Conservation (phyloP, 2,113 vertebrate genomes). For the Phyllopteryx taeniolatus region DNA sequence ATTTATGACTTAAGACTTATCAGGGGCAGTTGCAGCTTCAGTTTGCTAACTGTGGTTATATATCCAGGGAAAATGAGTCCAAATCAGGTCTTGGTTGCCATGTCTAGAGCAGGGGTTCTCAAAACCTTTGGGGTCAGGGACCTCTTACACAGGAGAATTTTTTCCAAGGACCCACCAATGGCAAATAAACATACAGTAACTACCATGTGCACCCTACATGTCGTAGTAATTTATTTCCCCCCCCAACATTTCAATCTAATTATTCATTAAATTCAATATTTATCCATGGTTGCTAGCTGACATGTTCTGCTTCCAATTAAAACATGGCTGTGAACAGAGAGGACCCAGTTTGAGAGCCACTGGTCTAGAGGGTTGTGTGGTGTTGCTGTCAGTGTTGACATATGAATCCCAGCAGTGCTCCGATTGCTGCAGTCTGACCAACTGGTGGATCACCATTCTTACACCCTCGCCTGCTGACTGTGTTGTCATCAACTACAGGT, state of each 20-base stretch:
- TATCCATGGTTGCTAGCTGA: neutral
- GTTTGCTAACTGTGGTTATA: neutral
- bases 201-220: too few species aligned
- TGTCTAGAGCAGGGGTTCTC: neutral
- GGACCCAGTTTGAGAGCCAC: neutral
- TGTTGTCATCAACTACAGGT: conserved; percentile 24
- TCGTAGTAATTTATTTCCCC: neutral
- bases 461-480: conserved; percentile 11
- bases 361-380: neutral
- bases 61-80: neutral
- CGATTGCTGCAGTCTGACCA: conserved; percentile 26
- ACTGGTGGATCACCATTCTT: conserved; percentile 13
- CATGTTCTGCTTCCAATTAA: neutral
- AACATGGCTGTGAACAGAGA: neutral
- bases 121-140: neutral
- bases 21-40: too few species aligned
- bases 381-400: conserved; percentile 20
- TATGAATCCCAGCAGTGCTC: conserved; percentile 31
- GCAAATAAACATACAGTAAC: too few species aligned
- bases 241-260: neutral
- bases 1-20: too few species aligned
- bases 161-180: too few species aligned
- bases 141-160: neutral
- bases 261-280: neutral
- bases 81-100: neutral